A percentile compares a stretch with the other conserved stretches of the same genome.
phyloP scores from a whole-genome alignment of 2,113 vertebrate species.

The Sinocyclocheilus grahami region DNA sequence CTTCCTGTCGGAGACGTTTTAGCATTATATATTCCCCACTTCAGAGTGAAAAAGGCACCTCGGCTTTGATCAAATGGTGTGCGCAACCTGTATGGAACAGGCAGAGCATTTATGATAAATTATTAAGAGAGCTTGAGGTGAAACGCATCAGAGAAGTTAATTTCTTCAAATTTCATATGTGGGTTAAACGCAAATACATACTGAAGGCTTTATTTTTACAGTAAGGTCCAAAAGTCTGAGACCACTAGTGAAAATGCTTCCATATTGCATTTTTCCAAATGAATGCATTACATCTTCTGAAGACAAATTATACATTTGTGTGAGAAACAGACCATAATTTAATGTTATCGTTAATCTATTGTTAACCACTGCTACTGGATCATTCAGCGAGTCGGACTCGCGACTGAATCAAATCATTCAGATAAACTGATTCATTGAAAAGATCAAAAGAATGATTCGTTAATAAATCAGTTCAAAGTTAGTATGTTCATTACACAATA shows the following conservation, averaged over 20 bases:
- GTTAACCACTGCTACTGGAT: background rate
- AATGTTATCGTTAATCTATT: background rate
- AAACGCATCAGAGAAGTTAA: constrained; percentile 52
- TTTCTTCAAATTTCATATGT: background rate
- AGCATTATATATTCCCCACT: constrained; percentile 25
- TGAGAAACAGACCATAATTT: background rate
- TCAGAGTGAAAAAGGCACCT: constrained; percentile 26
- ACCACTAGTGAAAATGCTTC: background rate
- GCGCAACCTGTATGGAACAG: background rate
- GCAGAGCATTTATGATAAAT: background rate
- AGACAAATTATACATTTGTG: background rate
- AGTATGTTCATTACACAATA: no score
- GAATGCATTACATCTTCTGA: background rate
- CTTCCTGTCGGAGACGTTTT: constrained; percentile 42
- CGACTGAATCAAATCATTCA: background rate
- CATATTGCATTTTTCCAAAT: background rate
- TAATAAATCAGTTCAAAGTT: background rate
- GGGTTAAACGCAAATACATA: background rate
- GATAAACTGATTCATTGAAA: background rate
- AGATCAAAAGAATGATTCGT: background rate
- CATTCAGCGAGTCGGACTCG: background rate
- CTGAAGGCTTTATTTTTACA: background rate
- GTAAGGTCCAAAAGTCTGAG: background rate
- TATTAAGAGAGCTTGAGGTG: constrained; percentile 51
- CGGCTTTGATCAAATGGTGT: constrained; percentile 19